Evolutionary conservation across 2,888 invertebrate species (phyloP).

Genomic region (Sericinus montela): DNA sequence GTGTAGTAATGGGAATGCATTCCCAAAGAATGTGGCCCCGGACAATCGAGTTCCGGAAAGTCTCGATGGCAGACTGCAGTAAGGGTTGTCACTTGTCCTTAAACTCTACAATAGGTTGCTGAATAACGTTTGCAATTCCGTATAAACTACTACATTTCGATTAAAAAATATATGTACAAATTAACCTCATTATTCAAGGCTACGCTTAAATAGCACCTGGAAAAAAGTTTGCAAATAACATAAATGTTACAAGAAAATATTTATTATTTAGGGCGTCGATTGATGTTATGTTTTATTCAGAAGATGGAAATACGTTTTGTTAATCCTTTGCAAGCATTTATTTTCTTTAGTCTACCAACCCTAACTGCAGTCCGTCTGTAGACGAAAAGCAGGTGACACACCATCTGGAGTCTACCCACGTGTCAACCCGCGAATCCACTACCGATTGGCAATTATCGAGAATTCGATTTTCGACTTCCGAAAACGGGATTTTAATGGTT

Average conservation of each 20-base stretch:
- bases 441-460: constrained; percentile 48
- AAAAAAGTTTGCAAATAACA: too few relatives aligned
- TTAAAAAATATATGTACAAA: too few relatives aligned
- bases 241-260: too few relatives aligned
- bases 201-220: too few relatives aligned
- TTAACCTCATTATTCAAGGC: too few relatives aligned
- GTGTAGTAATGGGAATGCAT: constrained; percentile 47
- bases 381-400: constrained; percentile 53
- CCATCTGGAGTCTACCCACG: constrained; percentile 63
- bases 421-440: constrained; percentile 50
- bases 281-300: too few relatives aligned
- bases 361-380: constrained; percentile 16
- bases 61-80: constrained; percentile 32
- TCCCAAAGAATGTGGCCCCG: constrained; percentile 58
- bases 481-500: constrained; percentile 28
- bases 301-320: background rate
- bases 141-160: too few relatives aligned
- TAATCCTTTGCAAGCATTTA: background rate
- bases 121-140: too few relatives aligned
- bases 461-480: constrained; percentile 42
- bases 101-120: too few relatives aligned
- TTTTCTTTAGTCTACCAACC: background rate
- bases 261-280: too few relatives aligned
- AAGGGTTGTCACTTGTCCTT: constrained; percentile 3
- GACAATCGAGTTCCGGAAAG: constrained; percentile 49